Conservation (phyloP, 1,140 invertebrate genomes). For the Lordiphosa clarofinis region DNA sequence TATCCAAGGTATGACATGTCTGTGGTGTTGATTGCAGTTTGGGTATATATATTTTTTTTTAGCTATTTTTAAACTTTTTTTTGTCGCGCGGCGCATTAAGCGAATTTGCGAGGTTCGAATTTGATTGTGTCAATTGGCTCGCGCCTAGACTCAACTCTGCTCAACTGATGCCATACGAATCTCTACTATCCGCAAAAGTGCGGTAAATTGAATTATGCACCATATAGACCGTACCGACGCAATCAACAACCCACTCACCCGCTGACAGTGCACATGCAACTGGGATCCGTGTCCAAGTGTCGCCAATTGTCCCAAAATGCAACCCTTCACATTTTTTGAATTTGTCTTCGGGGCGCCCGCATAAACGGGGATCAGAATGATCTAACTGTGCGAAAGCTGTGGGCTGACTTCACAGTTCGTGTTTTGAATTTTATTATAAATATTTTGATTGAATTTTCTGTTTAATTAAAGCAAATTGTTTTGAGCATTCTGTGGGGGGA, state of each 20-base stretch:
- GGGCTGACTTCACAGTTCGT: conserved; percentile 10
- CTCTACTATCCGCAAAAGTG: conserved; percentile 19
- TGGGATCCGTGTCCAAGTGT: conserved; percentile 35
- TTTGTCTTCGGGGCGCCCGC: conserved; percentile 66
- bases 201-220: conserved; percentile 62
- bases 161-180: conserved; percentile 29
- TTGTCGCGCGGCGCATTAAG: conserved; percentile 60
- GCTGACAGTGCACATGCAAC: conserved; percentile 52
- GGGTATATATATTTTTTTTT: conserved; percentile 29
- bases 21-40: conserved; percentile 59
- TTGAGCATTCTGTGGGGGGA: conserved; percentile 50
- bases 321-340: conserved; percentile 50
- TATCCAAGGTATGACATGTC: conserved; percentile 14
- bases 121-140: conserved; percentile 76
- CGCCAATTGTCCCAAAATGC: conserved; percentile 17
- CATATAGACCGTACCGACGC: neutral
- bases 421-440: conserved; percentile 60
- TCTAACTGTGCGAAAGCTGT: conserved; percentile 20
- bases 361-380: conserved; percentile 36
- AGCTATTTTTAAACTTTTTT: conserved; percentile 25
- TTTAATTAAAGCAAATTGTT: conserved; percentile 77
- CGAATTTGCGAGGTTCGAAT: conserved; percentile 56
- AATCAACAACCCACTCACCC: conserved; percentile 5
- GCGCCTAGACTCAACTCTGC: conserved; percentile 54
- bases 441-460: conserved; percentile 78